Base-by-base conservation (phyloP, 2,888 invertebrate species). In the Sarcophaga carnaria region DNA sequence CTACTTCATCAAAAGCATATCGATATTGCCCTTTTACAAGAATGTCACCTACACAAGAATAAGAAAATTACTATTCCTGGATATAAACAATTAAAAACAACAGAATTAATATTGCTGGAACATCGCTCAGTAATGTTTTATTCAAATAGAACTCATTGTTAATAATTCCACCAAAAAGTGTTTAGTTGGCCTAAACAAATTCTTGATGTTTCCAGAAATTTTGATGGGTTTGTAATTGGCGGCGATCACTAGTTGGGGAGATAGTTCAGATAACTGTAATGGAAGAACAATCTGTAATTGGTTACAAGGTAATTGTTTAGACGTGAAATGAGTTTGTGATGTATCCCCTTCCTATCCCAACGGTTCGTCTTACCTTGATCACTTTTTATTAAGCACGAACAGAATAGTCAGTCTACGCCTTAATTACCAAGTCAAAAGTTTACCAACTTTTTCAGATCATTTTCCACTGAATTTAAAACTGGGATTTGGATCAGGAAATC, bases 391-490 rank as follows among this genome's bases (percentile, higher is more conserved):
- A 1, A 76, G 54, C 3, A 22, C 2, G 4, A 10, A 1, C 2
- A 8, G 64, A 2, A 0, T 4, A 6, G 2, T 25, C 17, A n/a
- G 59, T 5, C 20, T 77, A 12, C 8, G 8, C 6, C 27, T 59
- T n/a, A 83, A 83, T 27, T 27, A 27, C 27, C 5, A 27, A 27
- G 4, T 27, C 5, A 27, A 27, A 27, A 27, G 27, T 27, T n/a
- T 78, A 49, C n/a, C 82, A 14, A 59, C 78, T 0, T 77, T 83
- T 11, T 83, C 72, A 0, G 72, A 83, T 47, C 71, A 83, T 22
- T 83, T 83, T 10, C 77, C 83, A 27, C 27, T 27, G 27, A 27
- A 27, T 27, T 27, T 27, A 27, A 27, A 27, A 27, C 27, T 27
- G 25, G 25, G 3, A 25, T 25, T 25, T 25, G 25, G 25, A 25